Base-by-base conservation (phyloP, 2,888 invertebrate genomes). In the Drosophila mayaguana region DNA sequence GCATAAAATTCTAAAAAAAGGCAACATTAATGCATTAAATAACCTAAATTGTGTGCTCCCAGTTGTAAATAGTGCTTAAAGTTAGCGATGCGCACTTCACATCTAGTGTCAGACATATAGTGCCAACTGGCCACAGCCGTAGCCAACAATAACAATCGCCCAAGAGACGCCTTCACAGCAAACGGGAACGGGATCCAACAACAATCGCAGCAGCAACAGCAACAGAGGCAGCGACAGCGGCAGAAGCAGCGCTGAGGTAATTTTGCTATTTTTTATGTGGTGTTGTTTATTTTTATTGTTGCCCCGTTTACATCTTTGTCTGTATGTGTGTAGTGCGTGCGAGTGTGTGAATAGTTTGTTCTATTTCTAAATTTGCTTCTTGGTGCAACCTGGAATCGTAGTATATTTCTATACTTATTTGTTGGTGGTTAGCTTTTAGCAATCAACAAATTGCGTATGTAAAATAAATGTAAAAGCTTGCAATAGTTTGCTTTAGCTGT, bases 231-330 rank as follows among this genome's bases (percentile, higher is more conserved):
- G 32, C 18, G 59, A 55, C 62, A 72, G 55, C 66, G 70, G 45
- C 60, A 77, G 61, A 48, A 71, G 69, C 65, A 74, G 76, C 68
- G 86, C 83, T 85, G 87, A 85, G 85, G 85, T 85, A 85, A 85
- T 87, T 83, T 80, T 86, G 80, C 85, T 83, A 83, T 84, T 85
- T 86, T 85, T 80, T 85, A 83, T 81, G 70, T 75, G 57, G 53
- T 48, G 72, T 81, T 83, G 83, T 86, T 86, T 84, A 86, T 81
- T 80, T 85, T 81, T 83, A 80, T 74, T 78, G 59, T 61, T 75
- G 54, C 38, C 71, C 61, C 42, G 28, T 63, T 75, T 75, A 65
- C 68, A 73, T 53, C n/a, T 53, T 65, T 67, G 66, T 65, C 53
- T 67, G 67, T 54, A 22, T 51, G 63, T 66, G 62, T 42, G 54